These are phyloP conservation scores for Phenganax subtilis DNA, from an alignment of 92 coral and sea anemone species.

Conservation along the genomic window DNA sequence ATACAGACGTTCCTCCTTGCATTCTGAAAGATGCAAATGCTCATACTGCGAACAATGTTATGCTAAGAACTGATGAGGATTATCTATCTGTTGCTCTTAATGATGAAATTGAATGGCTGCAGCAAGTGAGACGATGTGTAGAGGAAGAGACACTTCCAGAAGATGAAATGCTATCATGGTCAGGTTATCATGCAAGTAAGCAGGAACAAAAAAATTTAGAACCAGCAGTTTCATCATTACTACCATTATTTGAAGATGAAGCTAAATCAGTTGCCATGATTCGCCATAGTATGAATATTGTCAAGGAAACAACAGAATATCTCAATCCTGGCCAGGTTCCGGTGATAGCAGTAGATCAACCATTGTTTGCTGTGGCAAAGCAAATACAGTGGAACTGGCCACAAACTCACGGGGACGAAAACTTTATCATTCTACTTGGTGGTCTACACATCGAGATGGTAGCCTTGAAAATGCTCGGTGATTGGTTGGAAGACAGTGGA, in stretches of 20 bases:
- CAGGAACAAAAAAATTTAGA: constrained; percentile 25
- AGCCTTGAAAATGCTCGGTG: constrained; percentile 40
- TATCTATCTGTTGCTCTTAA: not conserved
- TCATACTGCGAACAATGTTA: constrained; percentile 33
- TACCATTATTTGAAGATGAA: constrained; percentile 38
- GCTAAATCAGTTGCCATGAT: constrained; percentile 45
- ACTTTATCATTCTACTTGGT: constrained; percentile 34
- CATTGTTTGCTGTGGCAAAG: constrained; percentile 25
- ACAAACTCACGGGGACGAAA: constrained; percentile 41
- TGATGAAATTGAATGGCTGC: constrained; percentile 32
- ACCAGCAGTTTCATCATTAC: constrained; percentile 41
- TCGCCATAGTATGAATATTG: constrained; percentile 40
- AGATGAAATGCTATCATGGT: constrained; percentile 52
- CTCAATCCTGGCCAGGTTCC: constrained; percentile 24
- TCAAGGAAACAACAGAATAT: constrained; percentile 30
- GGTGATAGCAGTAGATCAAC: constrained; percentile 27
- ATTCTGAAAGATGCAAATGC: constrained; percentile 17
- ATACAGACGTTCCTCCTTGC: constrained; percentile 36
- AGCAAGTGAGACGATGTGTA: constrained; percentile 36
- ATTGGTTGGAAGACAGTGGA: constrained; percentile 43
- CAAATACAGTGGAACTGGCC: constrained; percentile 47
- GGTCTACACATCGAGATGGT: constrained; percentile 43
- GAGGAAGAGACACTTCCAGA: constrained; percentile 35
- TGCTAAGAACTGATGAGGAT: constrained; percentile 1
- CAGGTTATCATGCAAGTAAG: constrained; percentile 52